Evolutionary conservation across 2,113 vertebrate genomes (phyloP), one percentile per base, ranked within the genome.

Genomic region (Hemiscyllium ocellatum): DNA sequence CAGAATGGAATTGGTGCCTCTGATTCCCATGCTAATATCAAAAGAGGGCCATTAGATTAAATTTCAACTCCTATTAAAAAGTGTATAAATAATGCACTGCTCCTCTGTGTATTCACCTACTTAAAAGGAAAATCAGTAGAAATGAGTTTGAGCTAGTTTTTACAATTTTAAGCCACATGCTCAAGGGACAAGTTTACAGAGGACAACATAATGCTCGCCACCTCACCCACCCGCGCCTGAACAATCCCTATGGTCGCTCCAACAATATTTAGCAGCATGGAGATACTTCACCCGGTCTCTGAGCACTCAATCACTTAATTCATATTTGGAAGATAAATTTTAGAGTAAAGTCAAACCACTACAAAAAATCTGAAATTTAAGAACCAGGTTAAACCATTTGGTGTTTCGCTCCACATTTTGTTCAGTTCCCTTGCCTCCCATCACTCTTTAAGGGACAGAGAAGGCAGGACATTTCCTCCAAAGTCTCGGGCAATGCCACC

Each of bases 71-170:
- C 20, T 47, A 95, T 69, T 95, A 68, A 95, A 68, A 95, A 50
- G 68, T 47, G 33, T 95, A 50, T 69, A 70, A 70, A 47, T 70
- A 72, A 95, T 50, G 68, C 50, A 37, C 33, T 70, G 50, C 70
- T 72, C 93, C 93, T 70, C 93, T 70, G 66, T 47, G 93, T 95
- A 95, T 69, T 95, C 42, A 95, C 42, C 93, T 15, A 95, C 68
- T 95, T 95, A 95, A 95, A 93, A 47, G 70, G 70, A 95, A 95
- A 69, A 95, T 95, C 24, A 47, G 93, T 17, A 4, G 37, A 69
- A 72, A 72, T 70, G 66, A 95, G 22, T 95, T 95, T 47, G 85
- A 89, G 20, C 47, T 24, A 50, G 29, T 29, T 95, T 69, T 70
- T 70, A 95, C 22, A 72, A 95, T 72, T 50, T 50, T 42, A 95